Base-by-base conservation (phyloP, 30 jellyfish, hydroid and myxozoan genomes). In the Clytia hemisphaerica region DNA sequence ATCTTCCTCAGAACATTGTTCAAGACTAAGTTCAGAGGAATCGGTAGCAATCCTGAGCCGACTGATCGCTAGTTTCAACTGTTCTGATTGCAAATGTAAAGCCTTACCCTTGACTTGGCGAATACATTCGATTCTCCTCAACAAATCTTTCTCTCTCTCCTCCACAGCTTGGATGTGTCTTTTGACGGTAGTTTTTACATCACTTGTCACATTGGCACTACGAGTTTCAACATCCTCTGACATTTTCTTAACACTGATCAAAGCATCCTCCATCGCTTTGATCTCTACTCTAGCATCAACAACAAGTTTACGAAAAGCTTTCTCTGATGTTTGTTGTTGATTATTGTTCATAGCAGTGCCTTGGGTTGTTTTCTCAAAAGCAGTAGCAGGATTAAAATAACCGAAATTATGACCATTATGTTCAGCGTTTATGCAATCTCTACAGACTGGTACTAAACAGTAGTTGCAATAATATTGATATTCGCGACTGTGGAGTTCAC, bases 101-200 rank as follows among this genome's bases (percentile, higher is more conserved):
- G 98, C 94, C 58, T 89, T 80, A 30, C 95, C 91, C 47, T 89
- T 89, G 67, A 89, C 98, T 61, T 79, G 93, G 4, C 94, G 77
- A 61, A 89, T 89, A 46, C 81, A 84, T 42, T 89, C 95, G 50
- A 89, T 95, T 5, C 94, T 71, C 28, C 93, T 84, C 55, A 89
- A 62, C 35, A 89, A 64, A 37, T 89, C 98, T 22, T 85, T 71
- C 53, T 89, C 98, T 48, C 98, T 59, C 48, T 89, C 98, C 61
- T 89, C 98, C 27, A 89, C 72, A 61, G 98, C 98, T 25, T 65
- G 79, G 82, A 80, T 80, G 82, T 89, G 98, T 28, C 93, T 57
- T 57, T 89, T 89, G 80, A 89, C 89, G 29, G 98, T 89, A 10
- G 93, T 44, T 12, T 85, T 77, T 25, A 89, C 83, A 58, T 89